Conservation (phyloP, 2,888 invertebrate species). For the Neria commutata region DNA sequence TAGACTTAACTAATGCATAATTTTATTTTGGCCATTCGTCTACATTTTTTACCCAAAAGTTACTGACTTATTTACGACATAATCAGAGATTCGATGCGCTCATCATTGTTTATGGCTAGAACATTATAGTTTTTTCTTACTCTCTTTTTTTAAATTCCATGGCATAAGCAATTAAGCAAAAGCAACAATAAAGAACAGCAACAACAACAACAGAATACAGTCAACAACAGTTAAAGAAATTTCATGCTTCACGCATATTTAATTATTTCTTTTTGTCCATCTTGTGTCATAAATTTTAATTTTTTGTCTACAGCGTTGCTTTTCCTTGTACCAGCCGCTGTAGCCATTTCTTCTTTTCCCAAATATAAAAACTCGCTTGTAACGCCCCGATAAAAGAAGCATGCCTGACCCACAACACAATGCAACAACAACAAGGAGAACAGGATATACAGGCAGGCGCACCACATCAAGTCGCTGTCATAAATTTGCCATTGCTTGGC, state of each 20-base stretch:
- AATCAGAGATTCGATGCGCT: too few species aligned
- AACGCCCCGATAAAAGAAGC: constrained; percentile 20
- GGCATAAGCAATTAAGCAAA: constrained; percentile 28
- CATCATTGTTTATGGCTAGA: too few species aligned
- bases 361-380: constrained; percentile 18
- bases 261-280: constrained; percentile 14
- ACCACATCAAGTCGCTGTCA: constrained; percentile 30
- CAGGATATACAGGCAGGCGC: too few species aligned
- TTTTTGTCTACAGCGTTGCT: constrained; percentile 19
- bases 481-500: constrained; percentile 34
- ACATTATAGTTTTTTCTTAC: too few species aligned
- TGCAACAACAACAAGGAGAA: too few species aligned
- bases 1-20: too few species aligned
- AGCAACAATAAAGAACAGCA: constrained; percentile 23
- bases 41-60: too few species aligned
- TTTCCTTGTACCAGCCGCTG: constrained; percentile 23
- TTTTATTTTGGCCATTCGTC: too few species aligned
- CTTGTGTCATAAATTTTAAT: constrained; percentile 35
- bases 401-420: too few species aligned
- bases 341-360: constrained; percentile 36
- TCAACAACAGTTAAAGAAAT: constrained; percentile 11
- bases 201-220: constrained; percentile 19
- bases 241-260: constrained; percentile 7
- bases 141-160: too few species aligned
- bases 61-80: too few species aligned